Evolutionary conservation across 2,113 vertebrate genomes (phyloP).

Genomic region (Rhizomys pruinosus): DNA sequence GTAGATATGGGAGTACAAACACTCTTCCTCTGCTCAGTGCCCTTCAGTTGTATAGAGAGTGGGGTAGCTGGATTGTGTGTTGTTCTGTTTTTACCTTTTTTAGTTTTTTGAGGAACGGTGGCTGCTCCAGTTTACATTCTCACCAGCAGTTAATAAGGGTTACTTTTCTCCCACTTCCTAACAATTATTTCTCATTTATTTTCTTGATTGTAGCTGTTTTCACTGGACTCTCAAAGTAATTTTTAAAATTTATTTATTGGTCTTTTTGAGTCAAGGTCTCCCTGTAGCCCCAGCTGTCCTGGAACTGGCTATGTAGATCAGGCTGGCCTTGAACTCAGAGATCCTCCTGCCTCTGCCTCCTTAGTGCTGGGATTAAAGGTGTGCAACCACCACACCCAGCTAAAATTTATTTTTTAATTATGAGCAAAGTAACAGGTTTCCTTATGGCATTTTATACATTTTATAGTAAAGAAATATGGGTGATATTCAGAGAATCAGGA

Average conservation of each 20-base stretch:
- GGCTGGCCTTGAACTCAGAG: no score
- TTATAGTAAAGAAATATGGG: slow-evolving; percentile 6
- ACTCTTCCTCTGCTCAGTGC: neutral
- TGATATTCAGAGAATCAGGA: slow-evolving; percentile 3
- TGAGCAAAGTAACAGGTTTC: neutral
- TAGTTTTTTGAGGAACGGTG: neutral
- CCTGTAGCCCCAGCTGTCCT: no score
- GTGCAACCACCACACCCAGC: no score
- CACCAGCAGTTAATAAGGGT: neutral
- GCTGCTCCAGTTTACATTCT: no score
- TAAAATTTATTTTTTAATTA: no score
- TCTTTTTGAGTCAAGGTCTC: no score
- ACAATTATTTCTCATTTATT: neutral
- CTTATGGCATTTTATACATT: neutral
- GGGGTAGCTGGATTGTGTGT: no score
- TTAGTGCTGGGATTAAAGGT: no score
- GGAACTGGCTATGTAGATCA: no score
- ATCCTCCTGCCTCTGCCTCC: no score
- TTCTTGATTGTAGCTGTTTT: neutral
- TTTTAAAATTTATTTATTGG: neutral
- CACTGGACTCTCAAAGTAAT: neutral
- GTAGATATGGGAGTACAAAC: neutral
- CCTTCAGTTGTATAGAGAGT: neutral
- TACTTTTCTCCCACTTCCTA: neutral
- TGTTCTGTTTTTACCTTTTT: neutral